Percentiles rank a stretch among this genome's conserved stretches.
phyloP scores from a whole-genome alignment of 2,113 vertebrate species.

The Mastomys coucha region DNA sequence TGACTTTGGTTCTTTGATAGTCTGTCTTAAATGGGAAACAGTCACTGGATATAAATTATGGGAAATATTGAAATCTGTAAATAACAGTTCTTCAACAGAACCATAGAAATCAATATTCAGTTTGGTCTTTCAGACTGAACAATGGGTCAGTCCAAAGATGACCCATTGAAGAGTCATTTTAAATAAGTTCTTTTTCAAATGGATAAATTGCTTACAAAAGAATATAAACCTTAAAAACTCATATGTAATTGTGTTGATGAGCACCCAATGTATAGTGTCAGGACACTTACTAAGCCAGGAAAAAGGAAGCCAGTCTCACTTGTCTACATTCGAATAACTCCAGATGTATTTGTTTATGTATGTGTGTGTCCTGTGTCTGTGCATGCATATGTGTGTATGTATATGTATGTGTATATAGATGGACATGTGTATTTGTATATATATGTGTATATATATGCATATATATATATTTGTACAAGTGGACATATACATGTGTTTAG shows the following conservation, averaged over 20 bases:
- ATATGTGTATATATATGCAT: accelerated
- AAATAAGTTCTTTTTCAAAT: conserved; percentile 13
- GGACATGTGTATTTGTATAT: neutral
- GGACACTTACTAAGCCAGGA: neutral
- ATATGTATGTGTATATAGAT: too few relatives aligned
- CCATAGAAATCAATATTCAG: neutral
- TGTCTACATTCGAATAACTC: neutral
- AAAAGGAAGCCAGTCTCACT: neutral
- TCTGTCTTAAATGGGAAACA: neutral
- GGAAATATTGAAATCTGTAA: neutral
- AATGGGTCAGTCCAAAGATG: too few relatives aligned
- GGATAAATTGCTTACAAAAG: neutral
- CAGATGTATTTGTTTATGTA: neutral
- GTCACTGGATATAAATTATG: neutral
- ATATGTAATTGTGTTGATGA: neutral
- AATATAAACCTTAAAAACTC: conserved; percentile 15
- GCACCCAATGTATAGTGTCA: neutral
- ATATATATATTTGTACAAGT: neutral
- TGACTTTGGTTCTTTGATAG: neutral
- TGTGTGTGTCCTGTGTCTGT: too few relatives aligned
- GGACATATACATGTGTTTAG: neutral
- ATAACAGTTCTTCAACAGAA: neutral
- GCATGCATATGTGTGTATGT: neutral
- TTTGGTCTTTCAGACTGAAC: neutral
- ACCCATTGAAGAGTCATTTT: neutral